Conservation (phyloP, 2,113 vertebrate genomes). For the Phylloscopus trochilus region DNA sequence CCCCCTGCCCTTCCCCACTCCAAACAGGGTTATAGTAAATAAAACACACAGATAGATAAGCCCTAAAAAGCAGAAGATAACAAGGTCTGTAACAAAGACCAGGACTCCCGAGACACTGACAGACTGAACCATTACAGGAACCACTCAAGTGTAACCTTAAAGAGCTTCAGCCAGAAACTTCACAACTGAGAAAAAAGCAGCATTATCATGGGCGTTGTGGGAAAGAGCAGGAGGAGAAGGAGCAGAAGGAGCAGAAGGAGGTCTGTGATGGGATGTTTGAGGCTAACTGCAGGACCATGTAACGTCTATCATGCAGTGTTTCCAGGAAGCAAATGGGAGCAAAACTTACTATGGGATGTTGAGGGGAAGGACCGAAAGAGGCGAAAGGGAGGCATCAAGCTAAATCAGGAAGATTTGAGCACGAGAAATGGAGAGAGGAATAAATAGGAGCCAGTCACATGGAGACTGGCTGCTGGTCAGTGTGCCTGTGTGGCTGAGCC, state of each 20-base stretch:
- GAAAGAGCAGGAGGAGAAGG: too few species aligned
- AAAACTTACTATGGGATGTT: not conserved
- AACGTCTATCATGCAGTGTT: not conserved
- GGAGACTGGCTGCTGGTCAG: not conserved
- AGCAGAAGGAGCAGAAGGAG: too few species aligned
- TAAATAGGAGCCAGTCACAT: not conserved
- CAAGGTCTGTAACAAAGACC: not conserved
- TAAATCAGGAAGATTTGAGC: not conserved
- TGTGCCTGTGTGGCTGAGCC: not conserved
- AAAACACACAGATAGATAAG: not conserved
- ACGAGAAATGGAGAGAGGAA: not conserved
- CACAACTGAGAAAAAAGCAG: not conserved
- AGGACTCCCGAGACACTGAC: not conserved
- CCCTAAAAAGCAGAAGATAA: not conserved
- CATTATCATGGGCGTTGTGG: not conserved
- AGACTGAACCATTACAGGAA: not conserved
- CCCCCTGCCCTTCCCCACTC: fast-evolving
- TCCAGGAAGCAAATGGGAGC: not conserved
- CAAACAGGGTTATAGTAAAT: not conserved
- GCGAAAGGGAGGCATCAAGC: not conserved
- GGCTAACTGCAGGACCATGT: not conserved
- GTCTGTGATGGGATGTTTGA: not conserved
- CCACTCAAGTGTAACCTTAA: not conserved
- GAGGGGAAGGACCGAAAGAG: not conserved
- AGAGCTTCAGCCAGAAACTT: not conserved